Conservation (phyloP, 2,888 invertebrate species). For the Ypsolopha scabrella region DNA sequence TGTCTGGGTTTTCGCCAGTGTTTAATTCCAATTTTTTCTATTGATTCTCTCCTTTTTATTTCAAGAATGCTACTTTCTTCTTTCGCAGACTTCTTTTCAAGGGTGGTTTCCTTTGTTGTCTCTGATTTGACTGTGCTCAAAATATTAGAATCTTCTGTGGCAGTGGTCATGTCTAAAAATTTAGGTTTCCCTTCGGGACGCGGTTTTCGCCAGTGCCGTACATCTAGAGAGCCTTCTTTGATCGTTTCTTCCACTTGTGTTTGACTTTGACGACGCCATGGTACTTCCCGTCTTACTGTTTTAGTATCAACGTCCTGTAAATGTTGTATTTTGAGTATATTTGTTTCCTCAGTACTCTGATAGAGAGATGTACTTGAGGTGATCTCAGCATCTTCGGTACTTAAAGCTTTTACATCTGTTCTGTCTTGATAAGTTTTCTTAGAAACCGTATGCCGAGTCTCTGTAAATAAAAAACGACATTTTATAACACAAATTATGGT, state of each 20-base stretch:
- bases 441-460: constrained; percentile 28
- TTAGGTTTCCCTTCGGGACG: constrained; percentile 7
- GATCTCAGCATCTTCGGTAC: constrained; percentile 19
- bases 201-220: constrained; percentile 9
- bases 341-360: constrained; percentile 50
- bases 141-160: constrained; percentile 20
- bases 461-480: constrained; percentile 22
- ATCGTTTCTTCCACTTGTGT: constrained; percentile 7
- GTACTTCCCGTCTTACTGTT: constrained; percentile 27
- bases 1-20: constrained; percentile 31
- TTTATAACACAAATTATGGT: too few species aligned
- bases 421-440: constrained; percentile 36
- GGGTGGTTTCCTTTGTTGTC: too few species aligned
- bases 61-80: constrained; percentile 8
- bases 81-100: constrained; percentile 2
- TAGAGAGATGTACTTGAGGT: constrained; percentile 26
- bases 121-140: constrained; percentile 5
- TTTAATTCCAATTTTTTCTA: constrained; percentile 19
- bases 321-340: constrained; percentile 41
- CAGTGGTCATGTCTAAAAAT: constrained; percentile 9
- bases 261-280: constrained; percentile 42
- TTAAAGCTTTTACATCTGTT: constrained; percentile 22
- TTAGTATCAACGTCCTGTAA: constrained; percentile 37
- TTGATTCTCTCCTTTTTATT: constrained; percentile 1
- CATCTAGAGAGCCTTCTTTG: constrained; percentile 2